phyloP scores from a whole-genome alignment of 1,140 invertebrate genomes.

The Pseudachorutes palmiensis region DNA sequence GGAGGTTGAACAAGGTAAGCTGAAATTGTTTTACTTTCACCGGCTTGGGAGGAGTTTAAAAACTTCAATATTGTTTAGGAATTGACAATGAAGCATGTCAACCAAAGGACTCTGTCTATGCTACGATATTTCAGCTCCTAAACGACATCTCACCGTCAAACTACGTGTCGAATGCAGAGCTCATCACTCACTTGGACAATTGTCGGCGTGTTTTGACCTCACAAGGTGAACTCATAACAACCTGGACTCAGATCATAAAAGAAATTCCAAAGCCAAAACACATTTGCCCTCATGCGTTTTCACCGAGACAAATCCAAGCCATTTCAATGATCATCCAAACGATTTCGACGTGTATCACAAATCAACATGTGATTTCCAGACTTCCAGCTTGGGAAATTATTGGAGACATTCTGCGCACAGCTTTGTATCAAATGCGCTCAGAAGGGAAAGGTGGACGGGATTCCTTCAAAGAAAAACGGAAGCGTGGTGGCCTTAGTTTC shows the following conservation, averaged over 20 bases:
- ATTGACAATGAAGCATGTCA: background rate
- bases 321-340: conserved; percentile 24
- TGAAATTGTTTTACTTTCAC: background rate
- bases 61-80: background rate
- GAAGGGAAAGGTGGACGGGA: conserved; percentile 15
- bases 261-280: conserved; percentile 27
- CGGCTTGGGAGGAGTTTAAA: no score
- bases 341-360: background rate
- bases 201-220: conserved; percentile 19
- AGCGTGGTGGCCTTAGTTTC: conserved; percentile 14
- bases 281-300: conserved; percentile 35
- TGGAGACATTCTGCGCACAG: conserved; percentile 34
- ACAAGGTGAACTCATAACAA: conserved; percentile 29
- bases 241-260: conserved; percentile 21
- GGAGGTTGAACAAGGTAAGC: background rate
- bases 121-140: conserved; percentile 24
- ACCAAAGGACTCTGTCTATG: conserved; percentile 29
- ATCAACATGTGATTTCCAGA: background rate
- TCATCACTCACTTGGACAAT: conserved; percentile 23
- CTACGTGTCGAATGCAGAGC: conserved; percentile 14
- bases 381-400: conserved; percentile 34
- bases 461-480: conserved; percentile 24
- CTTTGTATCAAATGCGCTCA: conserved; percentile 35
- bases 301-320: conserved; percentile 33
- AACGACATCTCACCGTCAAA: conserved; percentile 22